Evolutionary conservation across 1,140 invertebrate species (phyloP).

Genomic region (Drosophila virilis): DNA sequence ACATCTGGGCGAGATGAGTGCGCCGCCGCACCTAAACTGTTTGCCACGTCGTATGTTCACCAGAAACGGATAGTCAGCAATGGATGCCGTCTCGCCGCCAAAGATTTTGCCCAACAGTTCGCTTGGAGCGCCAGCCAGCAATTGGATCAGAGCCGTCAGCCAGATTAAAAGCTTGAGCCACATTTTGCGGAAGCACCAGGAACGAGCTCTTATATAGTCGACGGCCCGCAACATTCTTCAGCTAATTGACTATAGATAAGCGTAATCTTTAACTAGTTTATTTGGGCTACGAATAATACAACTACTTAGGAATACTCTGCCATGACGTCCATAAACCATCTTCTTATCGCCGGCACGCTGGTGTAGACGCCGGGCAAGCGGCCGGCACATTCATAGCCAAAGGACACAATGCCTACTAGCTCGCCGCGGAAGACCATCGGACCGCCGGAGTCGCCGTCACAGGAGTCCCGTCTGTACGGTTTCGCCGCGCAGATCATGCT

Average conservation of each 20-base stretch:
- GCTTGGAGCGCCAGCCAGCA: not conserved
- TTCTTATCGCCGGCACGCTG: conserved; percentile 53
- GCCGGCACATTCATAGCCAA: conserved; percentile 53
- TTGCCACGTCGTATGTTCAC: conserved; percentile 53
- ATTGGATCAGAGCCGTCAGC: conserved; percentile 9
- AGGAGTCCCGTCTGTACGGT: conserved; percentile 51
- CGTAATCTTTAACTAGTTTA: conserved; percentile 15
- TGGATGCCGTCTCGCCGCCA: conserved; percentile 11
- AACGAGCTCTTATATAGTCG: conserved; percentile 16
- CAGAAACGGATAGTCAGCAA: conserved; percentile 52
- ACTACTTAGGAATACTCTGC: conserved; percentile 32
- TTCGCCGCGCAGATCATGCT: conserved; percentile 58
- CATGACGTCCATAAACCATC: conserved; percentile 48
- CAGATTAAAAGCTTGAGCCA: conserved; percentile 16
- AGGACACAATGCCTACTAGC: conserved; percentile 61
- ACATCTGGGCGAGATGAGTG: conserved; percentile 63
- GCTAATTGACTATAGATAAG: conserved; percentile 61
- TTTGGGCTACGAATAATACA: not conserved
- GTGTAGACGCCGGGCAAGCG: conserved; percentile 62
- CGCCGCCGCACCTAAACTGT: conserved; percentile 56
- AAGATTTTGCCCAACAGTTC: conserved; percentile 44
- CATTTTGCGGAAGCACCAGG: conserved; percentile 4
- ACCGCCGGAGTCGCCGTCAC: conserved; percentile 65
- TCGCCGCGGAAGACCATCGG: conserved; percentile 57
- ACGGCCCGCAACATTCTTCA: conserved; percentile 44